Evolutionary conservation across 2,113 vertebrate species (phyloP), one percentile per base, ranked within the genome.

Genomic region (Polyodon spathula): DNA sequence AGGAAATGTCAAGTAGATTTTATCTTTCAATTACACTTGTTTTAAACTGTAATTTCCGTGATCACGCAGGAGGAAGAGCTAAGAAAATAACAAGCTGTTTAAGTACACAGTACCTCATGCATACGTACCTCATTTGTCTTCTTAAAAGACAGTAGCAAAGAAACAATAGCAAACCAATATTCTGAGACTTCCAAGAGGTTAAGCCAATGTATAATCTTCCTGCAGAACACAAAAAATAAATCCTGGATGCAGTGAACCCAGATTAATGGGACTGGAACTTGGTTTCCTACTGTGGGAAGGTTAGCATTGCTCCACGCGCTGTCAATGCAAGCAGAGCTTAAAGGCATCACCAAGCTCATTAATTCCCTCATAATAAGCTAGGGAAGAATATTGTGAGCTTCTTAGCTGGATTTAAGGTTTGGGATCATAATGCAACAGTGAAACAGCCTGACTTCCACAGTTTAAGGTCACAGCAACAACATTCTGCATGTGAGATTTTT

Each of bases 21-120:
- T 12, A 50, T 50, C 46, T 50, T n/a, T 14, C 7, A 50, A 50
- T 50, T 50, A 50, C 1, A 10, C 11, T 12, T 50, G 46, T 12
- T 11, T 10, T 10, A n/a, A 43, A 43, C 10, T 6, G 10, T 43
- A 43, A 43, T 43, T 6, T 6, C 10, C 42, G 6, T 6, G 42
- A 14, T n/a, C 5, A 50, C 73, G 65, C 67, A 73, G 65, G 70
- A 78, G 73, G 65, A 72, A 50, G 67, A 40, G 9, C 8, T 6
- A 27, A 52, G 56, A 40, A 62, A 40, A 57, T 54, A 71, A 67
- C 83, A 81, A 74, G 46, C 50, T 63, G 67, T 67, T 61, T 60
- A 60, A n/a, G 27, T 54, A 39, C 39, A n/a, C 44, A 17, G 44
- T 11, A 41, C 54, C 27, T n/a, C 38, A 50, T 6, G 11, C 15